phyloP scores from a whole-genome alignment of 2,888 invertebrate genomes.

The Cactoblastis cactorum region DNA sequence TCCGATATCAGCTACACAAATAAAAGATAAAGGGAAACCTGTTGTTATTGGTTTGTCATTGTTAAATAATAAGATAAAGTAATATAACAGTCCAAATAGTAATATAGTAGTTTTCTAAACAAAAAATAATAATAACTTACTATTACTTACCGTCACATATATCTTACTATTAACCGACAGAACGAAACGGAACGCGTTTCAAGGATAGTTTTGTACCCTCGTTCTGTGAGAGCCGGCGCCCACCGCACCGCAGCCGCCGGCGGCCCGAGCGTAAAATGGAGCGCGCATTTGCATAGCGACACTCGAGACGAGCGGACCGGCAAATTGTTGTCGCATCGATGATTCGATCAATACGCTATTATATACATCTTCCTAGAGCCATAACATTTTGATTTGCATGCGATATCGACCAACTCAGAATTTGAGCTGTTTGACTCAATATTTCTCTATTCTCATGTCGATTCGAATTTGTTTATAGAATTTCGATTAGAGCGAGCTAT shows the following conservation, averaged over 20 bases:
- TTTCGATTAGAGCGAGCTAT: too few relatives aligned
- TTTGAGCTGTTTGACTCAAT: conserved; percentile 18
- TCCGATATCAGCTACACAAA: too few relatives aligned
- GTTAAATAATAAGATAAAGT: too few relatives aligned
- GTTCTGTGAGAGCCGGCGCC: conserved; percentile 24
- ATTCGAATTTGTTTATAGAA: neutral
- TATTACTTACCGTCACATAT: too few relatives aligned
- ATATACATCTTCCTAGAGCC: conserved; percentile 44
- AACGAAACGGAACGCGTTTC: too few relatives aligned
- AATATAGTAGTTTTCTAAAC: too few relatives aligned
- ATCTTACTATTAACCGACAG: too few relatives aligned
- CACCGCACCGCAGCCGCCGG: conserved; percentile 30
- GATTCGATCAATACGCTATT: conserved; percentile 68
- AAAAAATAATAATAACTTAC: too few relatives aligned
- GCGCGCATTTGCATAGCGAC: conserved; percentile 74
- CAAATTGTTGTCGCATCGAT: conserved; percentile 75
- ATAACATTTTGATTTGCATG: conserved; percentile 19
- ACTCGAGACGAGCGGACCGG: conserved; percentile 69
- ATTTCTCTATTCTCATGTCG: too few relatives aligned
- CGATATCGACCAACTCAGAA: conserved; percentile 19
- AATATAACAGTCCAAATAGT: too few relatives aligned
- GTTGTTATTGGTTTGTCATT: too few relatives aligned
- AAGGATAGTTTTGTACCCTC: neutral
- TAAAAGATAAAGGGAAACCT: too few relatives aligned
- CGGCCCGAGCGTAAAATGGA: conserved; percentile 67